Conservation (phyloP, 2,113 vertebrate genomes). For the Microtus montanus region DNA sequence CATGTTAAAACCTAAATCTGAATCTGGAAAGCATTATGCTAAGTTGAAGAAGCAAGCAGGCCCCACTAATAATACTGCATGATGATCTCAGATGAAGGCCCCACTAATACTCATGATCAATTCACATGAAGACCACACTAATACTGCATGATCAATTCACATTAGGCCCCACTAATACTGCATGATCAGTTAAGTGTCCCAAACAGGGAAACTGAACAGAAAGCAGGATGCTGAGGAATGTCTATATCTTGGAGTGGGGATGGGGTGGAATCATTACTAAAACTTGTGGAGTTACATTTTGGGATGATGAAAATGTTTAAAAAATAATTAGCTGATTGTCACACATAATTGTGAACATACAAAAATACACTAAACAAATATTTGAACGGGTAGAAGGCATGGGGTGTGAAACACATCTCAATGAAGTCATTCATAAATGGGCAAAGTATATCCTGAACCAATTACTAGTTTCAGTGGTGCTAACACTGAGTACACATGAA, state of each 20-base stretch:
- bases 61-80: not conserved
- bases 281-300: not conserved
- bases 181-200: not conserved
- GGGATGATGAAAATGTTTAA: not conserved
- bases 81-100: too few relatives aligned
- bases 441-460: not conserved
- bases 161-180: too few relatives aligned
- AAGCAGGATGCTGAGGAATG: not conserved
- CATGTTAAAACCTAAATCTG: not conserved
- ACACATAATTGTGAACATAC: not conserved
- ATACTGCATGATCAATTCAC: too few relatives aligned
- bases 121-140: not conserved
- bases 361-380: not conserved
- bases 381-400: not conserved
- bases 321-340: not conserved
- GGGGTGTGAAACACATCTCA: not conserved
- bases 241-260: not conserved
- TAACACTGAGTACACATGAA: not conserved
- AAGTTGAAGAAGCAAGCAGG: conserved; percentile 13
- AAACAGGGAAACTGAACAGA: not conserved
- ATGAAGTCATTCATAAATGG: not conserved
- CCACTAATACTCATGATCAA: too few relatives aligned
- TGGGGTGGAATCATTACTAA: not conserved
- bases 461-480: not conserved
- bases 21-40: not conserved